Percentiles rank a stretch among this genome's conserved stretches.
Conservation (phyloP, 37 sponge, comb jelly and placozoan species). For the Lycopodina hypogea region DNA sequence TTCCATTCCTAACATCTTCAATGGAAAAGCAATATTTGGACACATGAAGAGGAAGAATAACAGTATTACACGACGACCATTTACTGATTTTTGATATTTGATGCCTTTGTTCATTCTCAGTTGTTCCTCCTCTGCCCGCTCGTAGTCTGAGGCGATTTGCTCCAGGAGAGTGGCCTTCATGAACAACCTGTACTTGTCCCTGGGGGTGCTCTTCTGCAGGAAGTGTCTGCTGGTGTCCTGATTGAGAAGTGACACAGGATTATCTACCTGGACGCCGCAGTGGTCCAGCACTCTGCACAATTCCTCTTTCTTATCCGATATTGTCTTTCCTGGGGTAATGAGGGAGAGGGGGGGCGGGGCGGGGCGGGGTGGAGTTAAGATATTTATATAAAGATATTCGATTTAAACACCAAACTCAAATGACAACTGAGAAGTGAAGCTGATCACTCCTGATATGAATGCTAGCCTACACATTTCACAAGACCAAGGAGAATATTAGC, state of each 20-base stretch:
- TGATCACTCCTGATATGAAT: no score
- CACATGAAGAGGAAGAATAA: no score
- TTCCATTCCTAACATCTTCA: neutral
- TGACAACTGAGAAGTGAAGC: no score
- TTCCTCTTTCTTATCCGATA: conserved; percentile 92
- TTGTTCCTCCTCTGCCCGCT: conserved; percentile 59
- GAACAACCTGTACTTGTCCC: conserved; percentile 89
- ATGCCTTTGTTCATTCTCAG: conserved; percentile 48
- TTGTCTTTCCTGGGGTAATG: conserved; percentile 24
- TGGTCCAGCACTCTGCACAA: conserved; percentile 78
- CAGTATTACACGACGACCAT: neutral
- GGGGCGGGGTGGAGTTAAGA: neutral
- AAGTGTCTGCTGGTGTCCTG: conserved; percentile 96
- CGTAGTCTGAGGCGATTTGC: conserved; percentile 77
- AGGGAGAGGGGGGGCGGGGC: neutral
- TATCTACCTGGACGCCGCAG: conserved; percentile 94
- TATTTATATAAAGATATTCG: neutral
- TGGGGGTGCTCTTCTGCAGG: conserved; percentile 74
- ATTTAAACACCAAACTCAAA: neutral
- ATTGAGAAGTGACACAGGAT: conserved; percentile 93
- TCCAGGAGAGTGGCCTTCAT: conserved; percentile 98
- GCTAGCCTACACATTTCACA: no score
- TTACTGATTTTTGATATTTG: conserved; percentile 42
- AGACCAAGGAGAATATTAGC: no score
- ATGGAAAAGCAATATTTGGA: no score